Base-by-base conservation (phyloP, 2,797 vertebrate species). In the Melanotaenia nigrans region DNA sequence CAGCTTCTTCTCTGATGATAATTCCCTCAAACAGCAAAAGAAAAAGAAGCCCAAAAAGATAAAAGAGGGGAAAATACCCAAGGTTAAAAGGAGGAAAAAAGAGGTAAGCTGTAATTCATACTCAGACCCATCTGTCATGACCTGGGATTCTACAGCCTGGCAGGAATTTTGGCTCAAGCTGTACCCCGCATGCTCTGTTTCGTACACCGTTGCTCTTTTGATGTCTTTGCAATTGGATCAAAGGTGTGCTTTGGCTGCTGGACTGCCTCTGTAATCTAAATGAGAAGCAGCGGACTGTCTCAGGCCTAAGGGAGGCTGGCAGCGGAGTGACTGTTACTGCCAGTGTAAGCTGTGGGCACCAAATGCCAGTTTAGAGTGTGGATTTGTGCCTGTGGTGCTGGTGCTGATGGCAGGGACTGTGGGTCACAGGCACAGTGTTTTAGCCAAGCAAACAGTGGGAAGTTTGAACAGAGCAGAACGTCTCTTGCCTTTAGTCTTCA, bases 61-160 rank as follows among this genome's bases (percentile, higher is more conserved):
- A 77, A 98, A 97, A 89, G 97, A 98, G 32, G 92, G 89, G 72
- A 97, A 96, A 82, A 86, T 92, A 75, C 92, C 94, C 77, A 98
- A 98, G 92, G 94, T 95, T 64, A 98, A 97, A 90, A 95, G 96
- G 89, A 96, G 94, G 92, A 98, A 97, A 93, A 98, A 97, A 89
- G 97, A 99, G 96, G 97, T 99, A 87, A 89, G 81, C 49, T 73
- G 71, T 58, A 64, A 68, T 81, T 82, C 67, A 36, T 65, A 45
- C 63, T 66, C 61, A 16, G 3, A 57, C 18, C 63, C 69, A 47
- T 78, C 79, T 61, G 78, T 71, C 77, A 2, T 57, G 68, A 83
- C 82, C 81, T 75, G 67, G 11, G 73, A 81, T 69, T 53, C 70
- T 32, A 49, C 67, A 70, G 82, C 71, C 81, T 80, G 78, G 78